These are phyloP conservation scores for Eudemis profundana DNA, from an alignment of 2,888 invertebrate genomes.

Conservation along the genomic window DNA sequence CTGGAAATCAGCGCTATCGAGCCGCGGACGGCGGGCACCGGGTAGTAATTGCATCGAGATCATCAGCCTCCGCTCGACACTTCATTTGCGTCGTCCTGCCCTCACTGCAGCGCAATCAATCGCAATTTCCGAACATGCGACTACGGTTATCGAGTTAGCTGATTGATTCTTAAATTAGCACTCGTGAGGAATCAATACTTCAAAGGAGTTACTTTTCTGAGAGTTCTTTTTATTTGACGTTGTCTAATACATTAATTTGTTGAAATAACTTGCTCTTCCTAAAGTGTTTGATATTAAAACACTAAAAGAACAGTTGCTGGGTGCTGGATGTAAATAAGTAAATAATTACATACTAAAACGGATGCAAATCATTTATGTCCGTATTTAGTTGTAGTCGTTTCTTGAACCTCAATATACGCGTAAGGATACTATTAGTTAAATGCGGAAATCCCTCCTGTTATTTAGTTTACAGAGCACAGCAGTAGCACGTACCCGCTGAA, in stretches of 20 bases:
- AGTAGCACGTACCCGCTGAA: constrained; percentile 47
- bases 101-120: constrained; percentile 68
- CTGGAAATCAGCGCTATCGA: constrained; percentile 41
- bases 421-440: constrained; percentile 22
- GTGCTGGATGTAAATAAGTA: constrained; percentile 60
- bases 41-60: constrained; percentile 63
- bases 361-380: constrained; percentile 49
- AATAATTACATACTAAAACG: constrained; percentile 54
- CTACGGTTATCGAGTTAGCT: constrained; percentile 50
- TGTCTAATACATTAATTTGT: not conserved
- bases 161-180: constrained; percentile 31
- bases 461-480: constrained; percentile 26
- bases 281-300: constrained; percentile 48
- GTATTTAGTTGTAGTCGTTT: constrained; percentile 4
- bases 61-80: constrained; percentile 54
- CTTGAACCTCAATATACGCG: constrained; percentile 1
- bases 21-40: constrained; percentile 8
- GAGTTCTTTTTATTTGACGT: too few species aligned
- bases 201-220: too few species aligned
- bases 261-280: not conserved
- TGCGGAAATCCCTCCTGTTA: constrained; percentile 36
- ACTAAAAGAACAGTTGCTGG: too few species aligned
- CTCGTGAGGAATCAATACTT: constrained; percentile 6
- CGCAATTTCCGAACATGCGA: constrained; percentile 75
- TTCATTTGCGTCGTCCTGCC: constrained; percentile 55